Evolutionary conservation across 1,140 invertebrate species (phyloP).

Genomic region (Conopomorpha cramerella): DNA sequence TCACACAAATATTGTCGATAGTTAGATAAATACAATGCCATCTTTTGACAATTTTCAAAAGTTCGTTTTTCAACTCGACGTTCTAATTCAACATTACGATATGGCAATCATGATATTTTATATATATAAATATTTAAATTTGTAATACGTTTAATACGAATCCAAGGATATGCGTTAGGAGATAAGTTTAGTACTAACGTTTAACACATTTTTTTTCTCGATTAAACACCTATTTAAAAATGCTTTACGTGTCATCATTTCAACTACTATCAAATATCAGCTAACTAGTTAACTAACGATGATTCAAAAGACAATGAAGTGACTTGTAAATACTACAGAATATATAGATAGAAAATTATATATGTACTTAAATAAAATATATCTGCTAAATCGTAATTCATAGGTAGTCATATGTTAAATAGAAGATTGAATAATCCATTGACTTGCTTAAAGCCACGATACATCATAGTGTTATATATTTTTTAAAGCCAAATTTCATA

Average conservation of each 20-base stretch:
- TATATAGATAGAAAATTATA: slow-evolving; percentile 51
- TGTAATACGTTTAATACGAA: too few species aligned
- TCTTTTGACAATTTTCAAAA: too few species aligned
- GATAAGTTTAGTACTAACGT: too few species aligned
- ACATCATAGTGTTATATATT: slow-evolving; percentile 41
- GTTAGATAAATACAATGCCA: too few species aligned
- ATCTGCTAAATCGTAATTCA: slow-evolving; percentile 26
- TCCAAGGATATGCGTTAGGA: too few species aligned
- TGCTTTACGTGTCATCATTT: slow-evolving; percentile 29
- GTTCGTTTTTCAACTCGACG: too few species aligned
- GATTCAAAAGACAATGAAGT: slow-evolving; percentile 38
- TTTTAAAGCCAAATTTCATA: slow-evolving; percentile 57
- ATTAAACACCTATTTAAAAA: slow-evolving; percentile 25
- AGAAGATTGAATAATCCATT: slow-evolving; percentile 44
- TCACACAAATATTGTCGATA: too few species aligned
- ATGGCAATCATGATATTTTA: too few species aligned
- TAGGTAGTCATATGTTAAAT: slow-evolving; percentile 24
- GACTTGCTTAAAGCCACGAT: slow-evolving; percentile 53
- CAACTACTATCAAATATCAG: slow-evolving; percentile 22
- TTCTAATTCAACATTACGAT: too few species aligned
- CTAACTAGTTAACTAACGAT: slow-evolving; percentile 22
- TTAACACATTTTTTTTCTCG: slow-evolving; percentile 11
- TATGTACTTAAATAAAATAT: slow-evolving; percentile 36
- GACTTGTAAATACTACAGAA: slow-evolving; percentile 48
- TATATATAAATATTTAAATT: too few species aligned